Evolutionary conservation across 2,888 invertebrate genomes (phyloP).

Genomic region (Tenthredo amoena): DNA sequence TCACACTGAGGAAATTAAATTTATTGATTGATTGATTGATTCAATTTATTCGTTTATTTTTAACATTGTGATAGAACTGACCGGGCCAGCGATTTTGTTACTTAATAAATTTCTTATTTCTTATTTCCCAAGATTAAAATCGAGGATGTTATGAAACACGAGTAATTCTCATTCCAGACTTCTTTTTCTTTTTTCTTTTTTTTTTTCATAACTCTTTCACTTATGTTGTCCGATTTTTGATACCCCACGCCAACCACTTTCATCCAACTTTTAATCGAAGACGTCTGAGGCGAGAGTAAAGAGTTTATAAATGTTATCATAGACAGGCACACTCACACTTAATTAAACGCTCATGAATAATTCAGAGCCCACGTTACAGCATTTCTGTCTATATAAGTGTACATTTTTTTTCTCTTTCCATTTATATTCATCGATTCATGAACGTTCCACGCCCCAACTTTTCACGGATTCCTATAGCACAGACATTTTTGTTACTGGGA

Average conservation of each 20-base stretch:
- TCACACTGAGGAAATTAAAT: neutral
- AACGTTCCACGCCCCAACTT: neutral
- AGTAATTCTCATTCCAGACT: neutral
- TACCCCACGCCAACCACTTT: neutral
- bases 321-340: neutral
- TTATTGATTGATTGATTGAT: neutral
- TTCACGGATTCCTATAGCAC: neutral
- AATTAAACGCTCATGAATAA: conserved; percentile 27
- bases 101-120: conserved; percentile 2
- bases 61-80: neutral
- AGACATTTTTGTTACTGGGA: neutral
- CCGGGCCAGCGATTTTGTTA: too few relatives aligned
- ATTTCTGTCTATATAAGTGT: neutral
- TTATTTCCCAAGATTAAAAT: neutral
- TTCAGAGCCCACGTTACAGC: neutral
- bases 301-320: neutral
- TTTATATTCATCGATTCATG: conserved; percentile 9
- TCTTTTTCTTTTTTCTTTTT: neutral
- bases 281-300: too few relatives aligned
- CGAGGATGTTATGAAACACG: neutral
- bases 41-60: neutral
- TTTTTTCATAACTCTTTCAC: neutral
- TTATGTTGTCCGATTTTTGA: neutral
- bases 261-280: neutral
- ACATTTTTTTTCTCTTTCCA: neutral